Base-by-base conservation (phyloP, 1,140 invertebrate species). In the Trachelipus rathkii region DNA sequence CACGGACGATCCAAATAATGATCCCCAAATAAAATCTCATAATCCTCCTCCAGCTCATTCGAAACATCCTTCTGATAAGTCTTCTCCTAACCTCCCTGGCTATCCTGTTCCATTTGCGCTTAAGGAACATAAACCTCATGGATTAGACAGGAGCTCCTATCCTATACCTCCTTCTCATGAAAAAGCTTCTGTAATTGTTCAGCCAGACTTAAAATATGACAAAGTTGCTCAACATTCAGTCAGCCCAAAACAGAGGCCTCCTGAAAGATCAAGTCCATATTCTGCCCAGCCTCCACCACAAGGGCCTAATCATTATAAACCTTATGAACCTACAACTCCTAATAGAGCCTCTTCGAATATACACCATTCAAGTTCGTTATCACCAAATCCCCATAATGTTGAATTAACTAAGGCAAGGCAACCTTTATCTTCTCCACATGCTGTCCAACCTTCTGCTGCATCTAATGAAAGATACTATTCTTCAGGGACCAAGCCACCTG, bases 391-490 rank as follows among this genome's bases (percentile, higher is more conserved):
- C 9, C 78, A 81, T 46, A 77, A 44, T 74, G 75, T 79, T 7
- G 80, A 81, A 46, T 68, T 80, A 71, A 73, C 75, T 10, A 80
- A 79, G 60, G 76, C 77, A 2, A 85, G 86, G 76, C 78, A 84
- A 33, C 82, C 85, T 10, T 85, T 85, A 69, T 77, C 80, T 53
- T 81, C 78, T 8, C 76, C 82, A 76, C 83, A 84, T 66, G 83
- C 84, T 70, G 84, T 85, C 46, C 79, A 73, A 73, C 81, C 77
- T 79, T 81, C 76, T 71, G 82, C 78, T 53, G 80, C 84, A 82
- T 75, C 76, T 66, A 76, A 78, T 53, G 78, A 81, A 43, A 75
- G 77, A 19, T 81, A 78, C 45, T 79, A 79, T 72, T 44, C 75
- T 23, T 23, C 71, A 21, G 69, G 72, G 45, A 43, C 75, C 70